Conservation (phyloP, 1,140 invertebrate species). For the Apis laboriosa region DNA sequence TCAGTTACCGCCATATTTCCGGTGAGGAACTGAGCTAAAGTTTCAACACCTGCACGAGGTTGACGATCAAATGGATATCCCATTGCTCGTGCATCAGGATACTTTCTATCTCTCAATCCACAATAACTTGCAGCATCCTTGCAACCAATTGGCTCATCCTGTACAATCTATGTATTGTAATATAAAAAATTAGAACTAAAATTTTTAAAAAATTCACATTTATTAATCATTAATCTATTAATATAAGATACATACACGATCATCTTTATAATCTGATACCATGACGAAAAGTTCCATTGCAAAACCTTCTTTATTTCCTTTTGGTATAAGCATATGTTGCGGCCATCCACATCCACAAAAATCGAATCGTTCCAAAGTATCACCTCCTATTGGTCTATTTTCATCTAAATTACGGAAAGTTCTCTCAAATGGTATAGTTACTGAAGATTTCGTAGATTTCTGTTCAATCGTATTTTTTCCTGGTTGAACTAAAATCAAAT, state of each 20-base stretch:
- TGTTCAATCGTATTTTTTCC: slow-evolving; percentile 85
- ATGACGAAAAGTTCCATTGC: slow-evolving; percentile 89
- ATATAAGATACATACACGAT: slow-evolving; percentile 81
- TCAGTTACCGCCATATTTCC: slow-evolving; percentile 75
- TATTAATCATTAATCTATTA: too few relatives aligned
- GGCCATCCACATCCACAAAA: slow-evolving; percentile 95
- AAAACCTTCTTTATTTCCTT: slow-evolving; percentile 86
- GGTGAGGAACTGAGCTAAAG: slow-evolving; percentile 73
- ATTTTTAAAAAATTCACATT: too few relatives aligned
- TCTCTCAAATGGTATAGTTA: slow-evolving; percentile 88
- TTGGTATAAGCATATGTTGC: slow-evolving; percentile 90
- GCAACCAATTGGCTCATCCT: slow-evolving; percentile 82
- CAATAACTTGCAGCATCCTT: slow-evolving; percentile 86
- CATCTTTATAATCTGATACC: slow-evolving; percentile 88
- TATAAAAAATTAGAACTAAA: neutral
- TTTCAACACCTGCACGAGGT: slow-evolving; percentile 67
- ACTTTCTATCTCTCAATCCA: slow-evolving; percentile 84
- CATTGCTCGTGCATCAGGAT: slow-evolving; percentile 86
- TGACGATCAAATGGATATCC: slow-evolving; percentile 87
- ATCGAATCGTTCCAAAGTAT: slow-evolving; percentile 83
- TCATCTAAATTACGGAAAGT: slow-evolving; percentile 85
- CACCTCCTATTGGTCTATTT: slow-evolving; percentile 81
- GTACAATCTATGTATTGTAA: slow-evolving; percentile 78
- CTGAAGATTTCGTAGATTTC: slow-evolving; percentile 84
- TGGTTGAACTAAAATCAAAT: slow-evolving; percentile 80